A percentile compares a stretch with the other conserved stretches of the same genome.
Evolutionary conservation across 2,888 invertebrate genomes (phyloP).

Genomic region (Marronus borbonicus): DNA sequence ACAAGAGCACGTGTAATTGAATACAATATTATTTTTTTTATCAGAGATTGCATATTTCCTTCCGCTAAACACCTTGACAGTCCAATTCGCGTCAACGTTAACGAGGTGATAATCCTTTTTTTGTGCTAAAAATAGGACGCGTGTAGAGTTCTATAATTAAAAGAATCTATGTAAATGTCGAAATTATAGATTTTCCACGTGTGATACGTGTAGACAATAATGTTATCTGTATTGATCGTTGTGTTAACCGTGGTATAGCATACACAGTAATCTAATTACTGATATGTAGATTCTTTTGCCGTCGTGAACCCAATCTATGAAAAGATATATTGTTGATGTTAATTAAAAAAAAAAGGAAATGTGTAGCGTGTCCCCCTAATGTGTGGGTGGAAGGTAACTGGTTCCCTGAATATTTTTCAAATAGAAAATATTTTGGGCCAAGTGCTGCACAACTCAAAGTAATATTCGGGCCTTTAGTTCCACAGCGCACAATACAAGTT

Average conservation of each 20-base stretch:
- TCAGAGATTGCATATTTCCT: background rate
- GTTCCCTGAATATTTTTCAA: too few relatives aligned
- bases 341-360: too few relatives aligned
- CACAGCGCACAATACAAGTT: too few relatives aligned
- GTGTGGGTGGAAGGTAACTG: too few relatives aligned
- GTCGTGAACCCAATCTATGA: too few relatives aligned
- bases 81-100: background rate
- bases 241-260: background rate
- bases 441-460: too few relatives aligned
- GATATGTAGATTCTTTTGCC: background rate
- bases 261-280: slow-evolving; percentile 11
- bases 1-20: too few relatives aligned
- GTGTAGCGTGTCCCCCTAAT: too few relatives aligned
- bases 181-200: slow-evolving; percentile 4
- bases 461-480: too few relatives aligned
- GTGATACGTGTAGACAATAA: background rate
- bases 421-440: too few relatives aligned
- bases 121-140: background rate
- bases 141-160: background rate
- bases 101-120: background rate
- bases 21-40: background rate
- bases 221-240: slow-evolving; percentile 13
- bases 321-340: too few relatives aligned
- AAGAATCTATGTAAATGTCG: background rate
- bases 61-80: background rate